A percentile compares a stretch with the other conserved stretches of the same genome.
Conservation (phyloP, 2,113 vertebrate species). For the Neotragus moschatus region DNA sequence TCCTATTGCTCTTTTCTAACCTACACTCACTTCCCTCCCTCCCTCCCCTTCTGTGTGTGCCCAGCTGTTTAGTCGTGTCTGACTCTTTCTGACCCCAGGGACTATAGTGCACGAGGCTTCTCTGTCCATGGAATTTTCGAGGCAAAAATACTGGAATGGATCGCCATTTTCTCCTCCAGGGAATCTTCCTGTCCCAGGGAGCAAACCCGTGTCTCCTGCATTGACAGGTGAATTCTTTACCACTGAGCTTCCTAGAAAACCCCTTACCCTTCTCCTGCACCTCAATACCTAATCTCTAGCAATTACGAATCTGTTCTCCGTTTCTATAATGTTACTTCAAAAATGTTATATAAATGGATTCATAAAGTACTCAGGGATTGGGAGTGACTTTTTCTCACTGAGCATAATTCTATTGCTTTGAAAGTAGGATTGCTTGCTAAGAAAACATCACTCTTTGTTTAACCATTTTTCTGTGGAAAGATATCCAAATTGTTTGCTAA, state of each 20-base stretch:
- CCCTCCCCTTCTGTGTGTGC: background rate
- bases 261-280: background rate
- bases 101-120: background rate
- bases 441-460: background rate
- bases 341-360: background rate
- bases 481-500: background rate
- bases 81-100: background rate
- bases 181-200: background rate
- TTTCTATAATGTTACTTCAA: background rate
- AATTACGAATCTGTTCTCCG: background rate
- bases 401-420: background rate
- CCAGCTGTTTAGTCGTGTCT: background rate
- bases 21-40: accelerated
- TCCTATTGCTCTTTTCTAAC: background rate
- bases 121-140: background rate
- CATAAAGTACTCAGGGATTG: background rate
- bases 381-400: background rate
- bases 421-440: background rate
- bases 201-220: background rate
- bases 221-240: background rate
- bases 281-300: background rate
- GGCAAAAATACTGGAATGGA: background rate
- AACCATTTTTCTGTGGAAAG: background rate
- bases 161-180: background rate
- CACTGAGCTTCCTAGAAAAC: background rate